A percentile compares a stretch with the other conserved stretches of the same genome.
Conservation (phyloP, 2,797 vertebrate genomes). For the Xyrichtys novacula region DNA sequence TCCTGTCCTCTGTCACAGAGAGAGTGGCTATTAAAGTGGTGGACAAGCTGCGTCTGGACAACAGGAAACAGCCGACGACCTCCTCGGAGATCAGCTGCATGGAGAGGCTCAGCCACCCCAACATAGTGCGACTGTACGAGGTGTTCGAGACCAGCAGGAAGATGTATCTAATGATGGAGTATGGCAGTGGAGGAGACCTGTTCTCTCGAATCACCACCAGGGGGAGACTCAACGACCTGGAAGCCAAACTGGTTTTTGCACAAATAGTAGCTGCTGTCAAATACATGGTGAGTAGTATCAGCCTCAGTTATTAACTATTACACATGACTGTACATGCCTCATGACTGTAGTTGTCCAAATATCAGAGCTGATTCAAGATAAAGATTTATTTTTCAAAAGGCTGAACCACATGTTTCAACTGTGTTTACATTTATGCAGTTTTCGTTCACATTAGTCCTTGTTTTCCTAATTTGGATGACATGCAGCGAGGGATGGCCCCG, state of each 20-base stretch:
- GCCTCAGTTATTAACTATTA: neutral
- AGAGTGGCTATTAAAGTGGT: conserved; percentile 87
- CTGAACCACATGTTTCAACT: too few relatives aligned
- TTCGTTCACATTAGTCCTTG: neutral
- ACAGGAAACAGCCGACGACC: conserved; percentile 66
- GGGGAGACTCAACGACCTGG: conserved; percentile 81
- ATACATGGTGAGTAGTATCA: conserved; percentile 83
- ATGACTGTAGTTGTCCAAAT: too few relatives aligned
- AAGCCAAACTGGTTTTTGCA: conserved; percentile 83
- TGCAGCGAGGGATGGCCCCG: too few relatives aligned
- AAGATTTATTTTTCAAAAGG: too few relatives aligned
- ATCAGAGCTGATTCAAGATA: too few relatives aligned
- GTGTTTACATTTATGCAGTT: neutral
- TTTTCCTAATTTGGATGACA: too few relatives aligned
- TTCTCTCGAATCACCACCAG: conserved; percentile 82
- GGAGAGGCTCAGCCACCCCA: conserved; percentile 86
- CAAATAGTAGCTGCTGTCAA: conserved; percentile 85
- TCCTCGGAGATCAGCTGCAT: conserved; percentile 84
- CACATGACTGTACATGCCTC: neutral
- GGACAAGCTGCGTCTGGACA: conserved; percentile 78
- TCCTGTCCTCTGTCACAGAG: conserved; percentile 66
- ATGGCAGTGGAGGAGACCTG: conserved; percentile 85
- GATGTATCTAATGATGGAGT: conserved; percentile 86
- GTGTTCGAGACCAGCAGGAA: conserved; percentile 83
- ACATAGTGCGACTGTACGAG: conserved; percentile 87